Evolutionary conservation across 2,888 invertebrate species (phyloP).

Genomic region (Drosophila prostipennis): DNA sequence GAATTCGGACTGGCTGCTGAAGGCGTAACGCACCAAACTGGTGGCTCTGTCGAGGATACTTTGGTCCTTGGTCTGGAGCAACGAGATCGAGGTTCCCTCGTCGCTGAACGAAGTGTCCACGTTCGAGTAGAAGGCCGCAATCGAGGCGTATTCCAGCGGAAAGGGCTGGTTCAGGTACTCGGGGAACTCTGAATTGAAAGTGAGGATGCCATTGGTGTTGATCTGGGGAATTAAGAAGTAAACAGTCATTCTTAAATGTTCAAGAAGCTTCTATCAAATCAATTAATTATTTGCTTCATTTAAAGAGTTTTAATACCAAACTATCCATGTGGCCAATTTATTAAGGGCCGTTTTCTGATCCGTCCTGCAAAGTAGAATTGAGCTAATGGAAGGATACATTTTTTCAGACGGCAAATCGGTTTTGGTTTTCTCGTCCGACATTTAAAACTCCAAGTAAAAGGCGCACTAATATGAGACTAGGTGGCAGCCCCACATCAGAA

Average conservation of each 20-base stretch:
- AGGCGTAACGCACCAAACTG: constrained; percentile 89
- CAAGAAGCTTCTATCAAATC: no score
- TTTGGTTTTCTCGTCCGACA: no score
- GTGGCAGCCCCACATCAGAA: no score
- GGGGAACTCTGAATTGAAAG: constrained; percentile 94
- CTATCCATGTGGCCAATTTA: no score
- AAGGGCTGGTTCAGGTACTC: constrained; percentile 94
- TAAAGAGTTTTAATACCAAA: no score
- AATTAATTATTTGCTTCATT: no score
- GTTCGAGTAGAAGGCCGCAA: constrained; percentile 96
- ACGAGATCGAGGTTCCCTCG: constrained; percentile 89
- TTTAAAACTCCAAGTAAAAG: no score
- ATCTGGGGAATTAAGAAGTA: constrained; percentile 86
- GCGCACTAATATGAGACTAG: no score
- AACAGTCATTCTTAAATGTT: background rate
- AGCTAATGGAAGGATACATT: no score
- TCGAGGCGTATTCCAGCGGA: constrained; percentile 94
- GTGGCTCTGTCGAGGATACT: constrained; percentile 88
- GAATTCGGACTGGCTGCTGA: constrained; percentile 89
- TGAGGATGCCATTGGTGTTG: constrained; percentile 94
- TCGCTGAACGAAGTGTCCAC: constrained; percentile 89
- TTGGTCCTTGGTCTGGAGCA: constrained; percentile 88
- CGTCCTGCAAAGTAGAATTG: no score
- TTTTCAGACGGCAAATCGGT: no score
- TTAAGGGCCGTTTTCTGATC: no score